Evolutionary conservation across 2,888 invertebrate genomes (phyloP), one percentile per base, ranked within the genome.

Genomic region (Phortica okadai): DNA sequence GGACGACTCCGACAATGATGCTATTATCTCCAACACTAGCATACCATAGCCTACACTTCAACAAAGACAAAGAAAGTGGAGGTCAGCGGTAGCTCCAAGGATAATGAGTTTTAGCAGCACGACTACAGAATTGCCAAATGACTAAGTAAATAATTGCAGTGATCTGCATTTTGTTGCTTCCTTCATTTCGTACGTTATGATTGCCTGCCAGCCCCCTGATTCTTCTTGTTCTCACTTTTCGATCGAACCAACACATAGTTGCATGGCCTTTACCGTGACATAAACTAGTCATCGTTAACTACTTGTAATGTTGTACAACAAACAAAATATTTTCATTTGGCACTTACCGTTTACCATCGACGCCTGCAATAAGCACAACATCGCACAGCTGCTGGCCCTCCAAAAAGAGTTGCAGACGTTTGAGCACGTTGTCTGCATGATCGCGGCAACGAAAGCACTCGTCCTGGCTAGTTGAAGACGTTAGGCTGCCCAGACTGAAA

Each of bases 361-460:
- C 92, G 89, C 95, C 97, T 79, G 96, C 97, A 84, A 97, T 94
- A 41, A 98, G 93, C 25, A 94, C 94, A 73, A 98, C 96, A 93
- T 98, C 98, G 89, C 97, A 97, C 74, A 98, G 93, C 91, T 96
- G 95, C 85, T 96, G 95, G 78, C 95, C 94, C 88, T 95, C 94
- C 81, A 96, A 94, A 92, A 97, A 97, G 74, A 94, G 93, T 90
- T 95, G 95, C 95, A 98, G 96, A 88, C 95, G 95, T 83, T 94
- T 94, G 74, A 98, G 93, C 87, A 97, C 95, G 76, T 93, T 93
- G 89, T 96, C 96, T 7, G 97, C 95, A 92, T 97, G 97, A 88
- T 95, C 95, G 85, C 94, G 93, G 89, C 95, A 94, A 84, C 94
- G 94, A 91, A 95, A 96, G 89, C 94, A 95, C 91, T 96, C 96